These are phyloP conservation scores for Danio kyathit DNA, from an alignment of 2,797 vertebrate species.

Conservation along the genomic window DNA sequence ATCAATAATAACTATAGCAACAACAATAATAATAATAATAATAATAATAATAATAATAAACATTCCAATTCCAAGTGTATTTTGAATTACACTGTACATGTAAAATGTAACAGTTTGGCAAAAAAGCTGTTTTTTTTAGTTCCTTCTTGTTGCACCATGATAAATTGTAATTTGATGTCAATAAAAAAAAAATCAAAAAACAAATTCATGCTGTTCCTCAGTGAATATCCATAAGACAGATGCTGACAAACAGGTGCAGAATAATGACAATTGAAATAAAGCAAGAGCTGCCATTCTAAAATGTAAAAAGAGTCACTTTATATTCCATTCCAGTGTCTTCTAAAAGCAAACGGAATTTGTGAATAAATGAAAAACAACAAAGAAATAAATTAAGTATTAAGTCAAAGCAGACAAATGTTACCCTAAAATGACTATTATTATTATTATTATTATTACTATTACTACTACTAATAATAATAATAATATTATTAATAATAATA, in stretches of 20 bases:
- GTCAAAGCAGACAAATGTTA: not conserved
- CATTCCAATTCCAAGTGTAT: not conserved
- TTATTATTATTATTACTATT: too few species aligned
- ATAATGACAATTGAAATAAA: conserved; percentile 6
- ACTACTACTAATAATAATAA: too few species aligned
- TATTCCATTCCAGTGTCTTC: not conserved
- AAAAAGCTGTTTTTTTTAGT: not conserved
- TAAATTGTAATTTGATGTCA: not conserved
- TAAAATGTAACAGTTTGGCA: not conserved
- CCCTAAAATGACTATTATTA: too few species aligned
- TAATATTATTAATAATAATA: too few species aligned
- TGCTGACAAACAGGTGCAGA: conserved; percentile 18
- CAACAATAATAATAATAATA: too few species aligned
- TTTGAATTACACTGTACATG: not conserved
- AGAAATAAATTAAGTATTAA: not conserved
- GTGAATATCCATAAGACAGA: not conserved
- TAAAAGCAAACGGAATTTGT: not conserved
- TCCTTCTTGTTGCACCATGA: not conserved
- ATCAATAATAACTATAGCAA: too few species aligned
- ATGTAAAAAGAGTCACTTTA: not conserved
- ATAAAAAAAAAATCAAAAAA: not conserved
- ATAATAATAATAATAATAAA: too few species aligned
- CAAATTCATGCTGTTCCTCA: not conserved
- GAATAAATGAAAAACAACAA: not conserved
- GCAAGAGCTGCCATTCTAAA: not conserved